A percentile compares a stretch with the other conserved stretches of the same genome.
Evolutionary conservation across 1,140 invertebrate genomes (phyloP).

Genomic region (Anastrepha obliqua): DNA sequence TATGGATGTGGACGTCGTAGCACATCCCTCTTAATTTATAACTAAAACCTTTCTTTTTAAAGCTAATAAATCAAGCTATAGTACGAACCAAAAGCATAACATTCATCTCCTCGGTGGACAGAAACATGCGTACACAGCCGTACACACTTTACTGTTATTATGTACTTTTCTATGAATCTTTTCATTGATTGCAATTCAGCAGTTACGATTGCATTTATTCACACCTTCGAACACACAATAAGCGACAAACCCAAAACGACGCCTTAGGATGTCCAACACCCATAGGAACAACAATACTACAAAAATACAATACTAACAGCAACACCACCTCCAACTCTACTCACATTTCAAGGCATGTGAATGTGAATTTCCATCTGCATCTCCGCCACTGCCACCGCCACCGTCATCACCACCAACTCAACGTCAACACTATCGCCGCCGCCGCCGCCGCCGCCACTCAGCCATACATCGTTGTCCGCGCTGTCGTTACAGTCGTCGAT

Average conservation of each 20-base stretch:
- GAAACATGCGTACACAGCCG: neutral
- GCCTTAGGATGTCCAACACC: constrained; percentile 40
- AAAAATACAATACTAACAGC: constrained; percentile 4
- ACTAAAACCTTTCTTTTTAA: too few species aligned
- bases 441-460: neutral
- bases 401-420: neutral
- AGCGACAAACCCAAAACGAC: neutral
- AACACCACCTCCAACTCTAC: constrained; percentile 10
- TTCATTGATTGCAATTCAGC: neutral
- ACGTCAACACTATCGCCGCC: neutral
- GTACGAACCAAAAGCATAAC: too few species aligned
- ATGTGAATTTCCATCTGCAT: neutral
- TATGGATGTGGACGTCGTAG: too few species aligned
- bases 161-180: neutral
- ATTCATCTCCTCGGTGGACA: too few species aligned
- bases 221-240: constrained; percentile 21
- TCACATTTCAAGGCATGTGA: too few species aligned
- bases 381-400: neutral
- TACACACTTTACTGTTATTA: constrained; percentile 26
- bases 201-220: constrained; percentile 36
- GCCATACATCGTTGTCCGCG: constrained; percentile 45
- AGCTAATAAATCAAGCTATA: too few species aligned
- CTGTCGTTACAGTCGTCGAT: constrained; percentile 47
- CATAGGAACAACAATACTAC: constrained; percentile 23
- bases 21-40: neutral